Evolutionary conservation across 1,140 invertebrate genomes (phyloP), one percentile per base, ranked within the genome.

Genomic region (Andrena cerasifolii): DNA sequence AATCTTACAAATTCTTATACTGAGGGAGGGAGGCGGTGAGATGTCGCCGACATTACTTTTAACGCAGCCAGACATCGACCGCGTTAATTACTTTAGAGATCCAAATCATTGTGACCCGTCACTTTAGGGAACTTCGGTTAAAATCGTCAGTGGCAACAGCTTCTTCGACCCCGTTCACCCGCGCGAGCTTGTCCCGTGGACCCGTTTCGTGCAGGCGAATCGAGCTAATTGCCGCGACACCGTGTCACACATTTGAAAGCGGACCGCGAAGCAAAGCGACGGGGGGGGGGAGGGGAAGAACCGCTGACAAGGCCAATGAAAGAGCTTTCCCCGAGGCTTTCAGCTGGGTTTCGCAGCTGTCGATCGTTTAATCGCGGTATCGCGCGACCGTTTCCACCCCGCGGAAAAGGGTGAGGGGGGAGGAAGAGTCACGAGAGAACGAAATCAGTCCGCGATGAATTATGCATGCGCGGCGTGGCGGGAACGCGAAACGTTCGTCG

Each of bases 381-480:
- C 47, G 51, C 26, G 62, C 18, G 16, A 2, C 16, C 36, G 26
- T 3, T n/a, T 59, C 14, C 21, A 1, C n/a, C 8, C 58, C 21
- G 56, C 2, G 3, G 56, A 59, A 43, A 14, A 36, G 21, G 40
- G 36, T 5, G 58, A 40, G 12, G 58, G 40, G 36, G 21, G 40
- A 10, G 10, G 58, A 40, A 21, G 58, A 61, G 36, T 59, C 33
- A 33, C 24, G 47, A 3, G 31, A 49, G 59, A 53, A 40, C 40
- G 71, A 43, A 53, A 74, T 74, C 49, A 40, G 61, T 16, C 47
- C 4, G 14, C n/a, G 26, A 74, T 74, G 71, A 74, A 74, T 74
- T 74, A 74, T 74, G 71, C 59, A 74, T 74, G n/a, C 21, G 31
- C 18, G n/a, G n/a, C 3, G 31, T 1, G 33, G 54, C 2, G 33